Conservation (phyloP, 1,140 invertebrate species). For the Pogonomyrmex californicus region DNA sequence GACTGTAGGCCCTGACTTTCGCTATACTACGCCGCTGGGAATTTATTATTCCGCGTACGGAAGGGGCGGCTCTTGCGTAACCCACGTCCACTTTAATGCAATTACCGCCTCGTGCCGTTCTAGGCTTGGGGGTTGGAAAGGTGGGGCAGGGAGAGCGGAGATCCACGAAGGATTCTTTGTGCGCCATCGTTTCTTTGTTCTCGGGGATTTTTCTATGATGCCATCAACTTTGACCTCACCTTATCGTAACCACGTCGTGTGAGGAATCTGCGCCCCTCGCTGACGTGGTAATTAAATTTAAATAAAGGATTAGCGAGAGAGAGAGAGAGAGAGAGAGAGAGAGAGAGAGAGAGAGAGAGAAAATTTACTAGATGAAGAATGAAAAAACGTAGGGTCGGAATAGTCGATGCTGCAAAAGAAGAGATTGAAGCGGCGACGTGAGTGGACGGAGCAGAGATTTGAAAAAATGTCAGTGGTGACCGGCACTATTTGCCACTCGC, state of each 20-base stretch:
- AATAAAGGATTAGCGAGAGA: conserved; percentile 46
- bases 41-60: conserved; percentile 84
- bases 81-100: conserved; percentile 85
- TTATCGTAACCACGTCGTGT: conserved; percentile 10
- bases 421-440: conserved; percentile 5
- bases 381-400: conserved; percentile 24
- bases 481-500: not conserved
- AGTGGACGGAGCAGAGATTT: conserved; percentile 9
- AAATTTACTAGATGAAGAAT: conserved; percentile 27
- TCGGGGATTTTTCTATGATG: conserved; percentile 30
- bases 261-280: not conserved
- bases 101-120: conserved; percentile 71
- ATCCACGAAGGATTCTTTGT: conserved; percentile 48
- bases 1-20: conserved; percentile 79
- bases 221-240: conserved; percentile 18
- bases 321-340: conserved; percentile 2
- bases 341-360: conserved; percentile 6
- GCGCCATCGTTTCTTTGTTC: conserved; percentile 49
- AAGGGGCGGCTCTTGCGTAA: conserved; percentile 76
- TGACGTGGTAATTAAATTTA: conserved; percentile 53
- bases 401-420: conserved; percentile 2
- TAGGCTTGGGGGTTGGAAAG: conserved; percentile 14
- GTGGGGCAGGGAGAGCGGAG: not conserved
- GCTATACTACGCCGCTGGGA: conserved; percentile 77
- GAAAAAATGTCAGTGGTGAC: conserved; percentile 27